Evolutionary conservation across 2,797 vertebrate genomes (phyloP).

Genomic region (Phataginus tricuspis): DNA sequence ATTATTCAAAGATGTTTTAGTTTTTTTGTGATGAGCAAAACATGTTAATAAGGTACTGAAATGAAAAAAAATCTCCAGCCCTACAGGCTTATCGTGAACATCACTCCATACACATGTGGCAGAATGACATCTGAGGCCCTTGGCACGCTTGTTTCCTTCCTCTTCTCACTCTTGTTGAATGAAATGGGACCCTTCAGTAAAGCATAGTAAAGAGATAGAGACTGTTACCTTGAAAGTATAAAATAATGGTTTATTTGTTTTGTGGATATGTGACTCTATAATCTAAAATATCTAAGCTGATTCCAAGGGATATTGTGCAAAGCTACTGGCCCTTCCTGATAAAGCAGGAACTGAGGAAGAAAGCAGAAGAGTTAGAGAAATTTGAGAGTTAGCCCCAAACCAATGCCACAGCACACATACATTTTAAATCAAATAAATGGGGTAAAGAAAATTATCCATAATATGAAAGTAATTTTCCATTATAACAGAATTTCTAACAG

Average conservation of each 20-base stretch:
- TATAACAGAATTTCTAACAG: conserved; percentile 5
- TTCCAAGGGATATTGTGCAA: not conserved
- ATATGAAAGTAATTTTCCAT: not conserved
- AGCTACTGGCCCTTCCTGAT: not conserved
- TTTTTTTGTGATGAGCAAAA: conserved; percentile 2
- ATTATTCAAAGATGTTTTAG: not conserved
- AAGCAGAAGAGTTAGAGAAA: not conserved
- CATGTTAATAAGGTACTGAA: not conserved
- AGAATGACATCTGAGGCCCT: not conserved
- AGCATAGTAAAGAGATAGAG: not conserved
- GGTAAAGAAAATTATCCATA: not conserved
- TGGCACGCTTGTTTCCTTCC: not conserved
- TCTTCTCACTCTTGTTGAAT: not conserved
- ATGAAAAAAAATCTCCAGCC: conserved; percentile 8
- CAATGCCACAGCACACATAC: not conserved
- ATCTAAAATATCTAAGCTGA: not conserved
- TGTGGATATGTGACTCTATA: not conserved
- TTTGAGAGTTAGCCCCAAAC: not conserved
- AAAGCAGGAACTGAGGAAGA: not conserved
- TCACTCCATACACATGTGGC: not conserved
- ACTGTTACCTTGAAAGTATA: not conserved
- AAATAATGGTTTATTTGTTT: conserved; percentile 1
- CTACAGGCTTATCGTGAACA: not conserved
- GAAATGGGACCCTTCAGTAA: not conserved
- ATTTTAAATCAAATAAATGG: not conserved